These are phyloP conservation scores for Scartelaos histophorus DNA, from an alignment of 2,113 vertebrate genomes.

Conservation along the genomic window DNA sequence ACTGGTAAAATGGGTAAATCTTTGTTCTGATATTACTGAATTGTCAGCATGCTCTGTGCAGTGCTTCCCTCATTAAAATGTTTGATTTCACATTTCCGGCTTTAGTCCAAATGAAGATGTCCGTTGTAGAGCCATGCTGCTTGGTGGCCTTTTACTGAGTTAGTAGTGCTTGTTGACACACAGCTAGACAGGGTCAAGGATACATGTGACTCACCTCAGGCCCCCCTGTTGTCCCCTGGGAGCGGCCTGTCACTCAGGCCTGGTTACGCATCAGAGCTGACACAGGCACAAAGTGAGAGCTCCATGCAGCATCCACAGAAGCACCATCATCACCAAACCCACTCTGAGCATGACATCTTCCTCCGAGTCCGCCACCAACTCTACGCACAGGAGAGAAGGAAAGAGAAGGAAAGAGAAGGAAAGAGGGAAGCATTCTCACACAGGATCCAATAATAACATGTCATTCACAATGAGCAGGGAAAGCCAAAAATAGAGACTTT, in stretches of 20 bases:
- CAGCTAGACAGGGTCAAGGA: slow-evolving; percentile 72
- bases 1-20: not conserved
- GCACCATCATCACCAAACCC: slow-evolving; percentile 71
- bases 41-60: not conserved
- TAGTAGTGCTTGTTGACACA: slow-evolving; percentile 64
- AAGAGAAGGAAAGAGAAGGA: too few species aligned
- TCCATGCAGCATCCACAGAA: slow-evolving; percentile 69
- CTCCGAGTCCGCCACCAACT: slow-evolving; percentile 62
- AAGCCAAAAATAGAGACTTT: slow-evolving; percentile 58
- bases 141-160: slow-evolving; percentile 48
- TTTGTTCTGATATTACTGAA: not conserved
- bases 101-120: slow-evolving; percentile 61
- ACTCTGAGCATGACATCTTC: slow-evolving; percentile 74
- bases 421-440: slow-evolving; percentile 42
- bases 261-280: slow-evolving; percentile 72
- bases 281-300: slow-evolving; percentile 73
- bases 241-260: slow-evolving; percentile 68
- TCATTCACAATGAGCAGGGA: slow-evolving; percentile 49
- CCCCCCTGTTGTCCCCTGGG: slow-evolving; percentile 63
- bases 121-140: slow-evolving; percentile 52
- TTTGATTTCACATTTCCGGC: slow-evolving; percentile 11
- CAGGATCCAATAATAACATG: slow-evolving; percentile 58
- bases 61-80: not conserved
- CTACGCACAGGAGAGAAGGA: slow-evolving; percentile 40
- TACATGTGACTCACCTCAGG: slow-evolving; percentile 74